Base-by-base conservation (phyloP, 1,140 invertebrate genomes). In the Plectrocnemia conspersa region DNA sequence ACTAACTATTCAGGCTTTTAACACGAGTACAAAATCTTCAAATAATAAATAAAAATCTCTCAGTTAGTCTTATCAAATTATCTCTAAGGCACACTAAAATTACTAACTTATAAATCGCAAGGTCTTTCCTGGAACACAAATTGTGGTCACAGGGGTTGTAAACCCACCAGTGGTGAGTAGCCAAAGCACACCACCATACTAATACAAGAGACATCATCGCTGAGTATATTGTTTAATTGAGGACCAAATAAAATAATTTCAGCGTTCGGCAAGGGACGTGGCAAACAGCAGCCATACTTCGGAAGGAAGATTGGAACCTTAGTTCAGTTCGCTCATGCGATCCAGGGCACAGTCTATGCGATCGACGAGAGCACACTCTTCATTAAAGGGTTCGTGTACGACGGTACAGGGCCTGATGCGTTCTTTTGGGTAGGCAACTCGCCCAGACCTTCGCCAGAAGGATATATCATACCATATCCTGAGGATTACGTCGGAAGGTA, bases 351-450 rank as follows among this genome's bases (percentile, higher is more conserved):
- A 1, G 86, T 86, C 5, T 93, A 90, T 70, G 89, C 88, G 0
- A 86, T 93, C 1, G 90, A 93, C 64, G 91, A 94, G 64, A 84
- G 79, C 58, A 92, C 88, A 15, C 77, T 95, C 48, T 93, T 88
- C 71, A 84, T 94, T 54, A 86, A 88, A 65, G 84, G 82, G 27
- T 93, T 95, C 68, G 82, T 77, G 3, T 94, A 93, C 65, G 90
- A 93, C 64, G 91, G 91, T 24, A 86, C 81, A 5, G 88, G 83
- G 13, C 88, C 88, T 42, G 87, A 88, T 68, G 86, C 88, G 2
- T 91, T 82, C 71, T 93, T 94, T 74, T 93, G 89, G 90, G 85
- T 88, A 16, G 90, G 90, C 2, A 88, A 87, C 64, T 82, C 82
- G 1, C 71, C 80, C 0, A 74, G 81, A 41, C 89, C 89, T 1